Base-by-base conservation (phyloP, 2,113 vertebrate genomes). In the Atrichornis clamosus region DNA sequence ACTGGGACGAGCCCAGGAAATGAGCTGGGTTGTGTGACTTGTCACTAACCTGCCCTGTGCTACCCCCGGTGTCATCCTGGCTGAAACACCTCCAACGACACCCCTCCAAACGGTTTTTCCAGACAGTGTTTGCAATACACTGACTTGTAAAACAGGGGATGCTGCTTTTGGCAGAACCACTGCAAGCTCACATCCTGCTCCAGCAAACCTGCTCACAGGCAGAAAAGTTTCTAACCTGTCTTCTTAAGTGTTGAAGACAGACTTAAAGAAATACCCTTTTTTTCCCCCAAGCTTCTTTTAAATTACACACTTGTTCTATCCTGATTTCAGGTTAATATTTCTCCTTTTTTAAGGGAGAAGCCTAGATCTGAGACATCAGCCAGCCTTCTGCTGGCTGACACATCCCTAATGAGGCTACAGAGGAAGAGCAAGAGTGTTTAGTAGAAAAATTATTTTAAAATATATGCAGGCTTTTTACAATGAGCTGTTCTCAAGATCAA, bases 11-110 rank as follows among this genome's bases (percentile, higher is more conserved):
- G 24, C 21, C 35, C 44, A 41, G 41, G 26, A 22, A 70, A 78
- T 0, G 0, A 52, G 76, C 22, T 1, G 2, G 24, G n/a, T 49
- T 65, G 30, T 47, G 15, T 12, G 27, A 56, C 37, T 69, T 4
- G 2, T 59, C 7, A 1, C 42, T 23, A 13, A 20, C 30, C 58
- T 49, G 49, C 41, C 12, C 33, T 1, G 1, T 3, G 3, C 24
- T 28, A 8, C 35, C 55, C 37, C 4, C 0, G 58, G 55, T 6
- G 37, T 17, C 69, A 28, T 8, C 69, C 81, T 21, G 74, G 46
- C 69, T 30, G 9, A 33, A 64, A 33, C 32, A 4, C 13, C 67
- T 28, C 76, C 63, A 10, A 8, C 2, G 27, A 64, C 23, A 17
- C 19, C 83, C 60, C 59, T 73, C 35, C 0, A 8, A 80, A 82